Evolutionary conservation across 2,888 invertebrate genomes (phyloP), one percentile per base, ranked within the genome.

Genomic region (Erebia palarica): DNA sequence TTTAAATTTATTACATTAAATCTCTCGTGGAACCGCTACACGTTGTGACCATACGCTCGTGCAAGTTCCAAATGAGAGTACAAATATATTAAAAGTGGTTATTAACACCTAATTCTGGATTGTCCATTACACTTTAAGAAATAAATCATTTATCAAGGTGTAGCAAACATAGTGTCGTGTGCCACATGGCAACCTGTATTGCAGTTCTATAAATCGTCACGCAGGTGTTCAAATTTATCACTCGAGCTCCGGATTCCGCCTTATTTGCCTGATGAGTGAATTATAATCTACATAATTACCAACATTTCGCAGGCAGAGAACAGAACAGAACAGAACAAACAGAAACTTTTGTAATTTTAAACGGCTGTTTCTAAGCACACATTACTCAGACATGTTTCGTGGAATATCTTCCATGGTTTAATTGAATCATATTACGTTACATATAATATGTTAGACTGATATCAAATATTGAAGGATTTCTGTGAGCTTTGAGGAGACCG

Each of bases 141-240:
- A 27, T 27, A 27, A 27, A 27, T 27, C 27, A 27, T 27, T 27
- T 27, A 27, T 27, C 27, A 36, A 36, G 7, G 5, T 7, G 36
- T 7, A 7, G 36, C 7, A 36, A 7, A 36, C 36, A 44, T 36
- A 7, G 36, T 36, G 55, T 57, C 57, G 57, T 21, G 21, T 57
- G 11, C 9, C 13, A 13, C 57, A 57, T 57, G 74, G 77, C 51
- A 47, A 42, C 79, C 78, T 72, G 81, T 79, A 78, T 53, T 47
- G 59, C 65, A 74, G 53, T 69, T 74, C 77, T 76, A 79, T 85
- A 84, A 85, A 84, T 84, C 81, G 77, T 67, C 77, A 73, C 79
- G 76, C 84, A 85, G 85, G 84, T 84, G 75, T 78, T 72, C 78
- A 75, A 73, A 77, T 84, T 82, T 79, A 83, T 85, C 84, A 83